phyloP scores from a whole-genome alignment of 2,113 vertebrate genomes.

The Aegotheles bennettii region DNA sequence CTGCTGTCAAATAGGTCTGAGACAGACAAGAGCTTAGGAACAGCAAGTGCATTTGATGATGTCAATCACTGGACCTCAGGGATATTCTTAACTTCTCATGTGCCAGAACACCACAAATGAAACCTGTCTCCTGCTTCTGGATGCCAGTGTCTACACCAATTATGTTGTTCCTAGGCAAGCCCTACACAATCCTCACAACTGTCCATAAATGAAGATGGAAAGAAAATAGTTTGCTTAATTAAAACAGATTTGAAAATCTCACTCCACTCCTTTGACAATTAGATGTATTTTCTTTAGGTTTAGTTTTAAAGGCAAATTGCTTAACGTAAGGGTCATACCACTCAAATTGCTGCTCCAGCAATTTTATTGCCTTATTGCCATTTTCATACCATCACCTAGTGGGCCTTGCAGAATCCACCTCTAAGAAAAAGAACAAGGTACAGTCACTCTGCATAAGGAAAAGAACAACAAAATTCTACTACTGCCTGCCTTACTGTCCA shows the following conservation, averaged over 20 bases:
- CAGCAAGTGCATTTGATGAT: constrained; percentile 36
- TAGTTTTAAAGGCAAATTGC: not conserved
- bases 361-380: not conserved
- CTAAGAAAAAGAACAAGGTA: not conserved
- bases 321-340: not conserved
- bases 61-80: constrained; percentile 20
- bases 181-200: accelerated
- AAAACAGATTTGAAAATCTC: not conserved
- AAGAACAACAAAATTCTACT: not conserved
- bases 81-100: not conserved
- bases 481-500: not conserved
- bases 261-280: not conserved
- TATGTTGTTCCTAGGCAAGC: not conserved
- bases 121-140: not conserved
- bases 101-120: not conserved
- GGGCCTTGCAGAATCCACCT: not conserved
- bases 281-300: not conserved
- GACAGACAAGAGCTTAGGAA: constrained; percentile 31
- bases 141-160: not conserved
- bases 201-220: not conserved
- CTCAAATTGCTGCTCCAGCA: not conserved
- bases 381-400: not conserved
- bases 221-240: not conserved
- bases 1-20: constrained; percentile 32
- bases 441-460: not conserved